Evolutionary conservation across 2,888 invertebrate genomes (phyloP).

Genomic region (Ophion costatus): DNA sequence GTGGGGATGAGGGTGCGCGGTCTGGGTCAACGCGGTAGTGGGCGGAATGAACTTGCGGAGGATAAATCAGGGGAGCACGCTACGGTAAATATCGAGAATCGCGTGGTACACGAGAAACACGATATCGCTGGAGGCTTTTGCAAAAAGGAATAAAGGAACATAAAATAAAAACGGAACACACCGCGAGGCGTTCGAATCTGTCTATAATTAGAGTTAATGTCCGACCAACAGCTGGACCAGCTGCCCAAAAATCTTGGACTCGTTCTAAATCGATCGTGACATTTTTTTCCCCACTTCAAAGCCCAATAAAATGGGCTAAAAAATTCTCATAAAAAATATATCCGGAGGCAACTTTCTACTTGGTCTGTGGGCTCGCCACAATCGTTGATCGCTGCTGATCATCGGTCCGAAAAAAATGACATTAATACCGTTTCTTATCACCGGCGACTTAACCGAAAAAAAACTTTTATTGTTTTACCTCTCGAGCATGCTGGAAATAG

Average conservation of each 20-base stretch:
- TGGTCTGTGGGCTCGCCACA: background rate
- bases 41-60: constrained; percentile 31
- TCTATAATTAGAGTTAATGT: constrained; percentile 46
- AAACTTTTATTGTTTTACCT: background rate
- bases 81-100: constrained; percentile 17
- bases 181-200: background rate
- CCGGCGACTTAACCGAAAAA: background rate
- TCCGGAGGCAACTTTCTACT: too few species aligned
- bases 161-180: background rate
- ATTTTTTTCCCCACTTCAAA: background rate
- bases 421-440: background rate
- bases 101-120: background rate
- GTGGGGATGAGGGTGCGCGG: background rate
- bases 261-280: background rate
- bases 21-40: background rate
- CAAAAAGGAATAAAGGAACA: background rate
- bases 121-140: constrained; percentile 10
- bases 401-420: background rate
- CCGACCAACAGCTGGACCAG: constrained; percentile 35
- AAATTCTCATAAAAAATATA: background rate
- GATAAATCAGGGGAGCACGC: constrained; percentile 28
- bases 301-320: background rate
- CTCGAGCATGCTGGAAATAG: background rate
- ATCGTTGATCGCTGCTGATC: background rate
- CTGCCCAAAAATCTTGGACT: constrained; percentile 3